phyloP scores from a whole-genome alignment of 2,113 vertebrate species.

The Caracal caracal region DNA sequence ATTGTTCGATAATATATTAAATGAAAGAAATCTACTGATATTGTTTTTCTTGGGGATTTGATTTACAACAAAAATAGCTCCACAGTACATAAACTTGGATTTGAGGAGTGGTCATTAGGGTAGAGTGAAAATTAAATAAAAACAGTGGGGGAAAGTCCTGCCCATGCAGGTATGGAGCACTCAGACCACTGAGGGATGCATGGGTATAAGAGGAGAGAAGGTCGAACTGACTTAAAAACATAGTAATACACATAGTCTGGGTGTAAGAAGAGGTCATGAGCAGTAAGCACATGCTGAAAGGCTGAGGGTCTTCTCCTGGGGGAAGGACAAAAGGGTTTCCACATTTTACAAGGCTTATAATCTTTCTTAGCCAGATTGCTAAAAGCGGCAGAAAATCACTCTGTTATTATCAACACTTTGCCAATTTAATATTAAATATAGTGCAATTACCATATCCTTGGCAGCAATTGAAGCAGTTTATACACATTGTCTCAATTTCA shows the following conservation, averaged over 20 bases:
- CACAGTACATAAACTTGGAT: neutral
- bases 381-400: constrained; percentile 31
- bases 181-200: neutral
- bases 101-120: neutral
- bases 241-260: neutral
- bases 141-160: neutral
- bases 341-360: neutral
- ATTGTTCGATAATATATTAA: constrained; percentile 35
- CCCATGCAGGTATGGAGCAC: neutral
- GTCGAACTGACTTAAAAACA: neutral
- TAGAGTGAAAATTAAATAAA: constrained; percentile 34
- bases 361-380: neutral
- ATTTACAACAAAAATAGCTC: constrained; percentile 57
- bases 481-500: neutral
- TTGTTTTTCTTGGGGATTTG: constrained; percentile 59
- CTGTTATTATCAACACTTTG: neutral
- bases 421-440: constrained; percentile 29
- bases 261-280: neutral
- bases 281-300: neutral
- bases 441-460: neutral
- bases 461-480: neutral
- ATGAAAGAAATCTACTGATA: constrained; percentile 38
- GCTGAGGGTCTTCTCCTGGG: neutral
- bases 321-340: too few species aligned
- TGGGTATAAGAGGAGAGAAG: neutral